Percentiles rank a stretch among this genome's conserved stretches.
phyloP scores from a whole-genome alignment of 1,140 invertebrate genomes.

The Agraylea sexmaculata region DNA sequence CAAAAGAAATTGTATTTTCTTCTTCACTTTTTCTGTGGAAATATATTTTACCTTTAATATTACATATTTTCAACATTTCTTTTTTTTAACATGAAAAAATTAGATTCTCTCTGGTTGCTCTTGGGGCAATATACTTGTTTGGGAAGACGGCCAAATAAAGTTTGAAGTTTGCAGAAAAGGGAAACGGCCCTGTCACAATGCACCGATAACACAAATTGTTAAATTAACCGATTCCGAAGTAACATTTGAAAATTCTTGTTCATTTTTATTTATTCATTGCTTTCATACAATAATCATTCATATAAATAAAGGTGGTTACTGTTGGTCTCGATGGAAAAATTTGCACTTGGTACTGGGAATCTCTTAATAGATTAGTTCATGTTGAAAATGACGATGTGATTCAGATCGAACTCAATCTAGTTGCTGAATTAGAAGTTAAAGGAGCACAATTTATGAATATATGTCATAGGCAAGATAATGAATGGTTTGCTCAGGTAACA shows the following conservation, averaged over 20 bases:
- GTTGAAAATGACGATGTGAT: slow-evolving; percentile 62
- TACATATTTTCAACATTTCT: not conserved
- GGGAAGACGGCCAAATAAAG: slow-evolving; percentile 79
- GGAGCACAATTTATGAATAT: slow-evolving; percentile 37
- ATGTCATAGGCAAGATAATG: slow-evolving; percentile 32
- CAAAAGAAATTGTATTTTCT: slow-evolving; percentile 64
- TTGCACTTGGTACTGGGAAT: slow-evolving; percentile 77
- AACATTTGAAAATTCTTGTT: slow-evolving; percentile 34
- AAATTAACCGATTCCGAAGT: slow-evolving; percentile 47
- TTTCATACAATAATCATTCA: slow-evolving; percentile 1
- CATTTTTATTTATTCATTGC: not conserved
- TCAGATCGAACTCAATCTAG: slow-evolving; percentile 75
- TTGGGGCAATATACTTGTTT: slow-evolving; percentile 82
- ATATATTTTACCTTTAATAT: not conserved
- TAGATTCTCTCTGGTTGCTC: slow-evolving; percentile 70
- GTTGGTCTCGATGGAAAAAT: slow-evolving; percentile 70
- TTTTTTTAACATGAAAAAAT: slow-evolving; percentile 6
- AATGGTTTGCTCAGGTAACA: slow-evolving; percentile 64
- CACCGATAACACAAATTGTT: slow-evolving; percentile 61
- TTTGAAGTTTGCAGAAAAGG: slow-evolving; percentile 60
- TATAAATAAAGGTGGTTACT: slow-evolving; percentile 49
- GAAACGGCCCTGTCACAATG: slow-evolving; percentile 59
- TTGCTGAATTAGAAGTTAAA: slow-evolving; percentile 56
- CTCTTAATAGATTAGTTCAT: slow-evolving; percentile 68
- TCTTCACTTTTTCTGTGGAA: not conserved